Conservation (phyloP, 2,888 invertebrate genomes). For the Endotricha flammealis region DNA sequence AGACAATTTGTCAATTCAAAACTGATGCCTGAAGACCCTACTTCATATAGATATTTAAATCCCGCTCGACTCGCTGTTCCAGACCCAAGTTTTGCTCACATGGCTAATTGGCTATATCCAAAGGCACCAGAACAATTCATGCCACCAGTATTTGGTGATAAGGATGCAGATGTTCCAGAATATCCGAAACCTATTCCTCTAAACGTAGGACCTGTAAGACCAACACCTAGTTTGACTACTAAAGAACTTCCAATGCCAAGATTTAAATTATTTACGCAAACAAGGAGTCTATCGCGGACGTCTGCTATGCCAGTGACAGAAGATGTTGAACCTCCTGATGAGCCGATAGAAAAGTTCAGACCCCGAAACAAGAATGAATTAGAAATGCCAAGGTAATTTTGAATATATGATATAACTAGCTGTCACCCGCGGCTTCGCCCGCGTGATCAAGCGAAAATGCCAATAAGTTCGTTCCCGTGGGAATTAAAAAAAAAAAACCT, state of each 20-base stretch:
- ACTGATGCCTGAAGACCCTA: conserved; percentile 14
- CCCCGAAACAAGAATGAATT: conserved; percentile 30
- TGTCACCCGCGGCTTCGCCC: too few species aligned
- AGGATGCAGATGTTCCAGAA: background rate
- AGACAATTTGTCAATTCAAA: too few species aligned
- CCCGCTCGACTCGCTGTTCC: conserved; percentile 6
- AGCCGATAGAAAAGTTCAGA: background rate
- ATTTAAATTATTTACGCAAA: too few species aligned
- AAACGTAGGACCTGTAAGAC: background rate
- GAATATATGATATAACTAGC: too few species aligned
- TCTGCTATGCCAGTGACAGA: background rate
- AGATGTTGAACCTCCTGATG: background rate
- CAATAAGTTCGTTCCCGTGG: too few species aligned
- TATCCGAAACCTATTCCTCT: background rate
- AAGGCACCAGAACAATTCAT: background rate
- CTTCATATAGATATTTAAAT: background rate
- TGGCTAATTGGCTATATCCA: background rate
- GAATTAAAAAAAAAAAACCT: too few species aligned
- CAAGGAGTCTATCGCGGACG: too few species aligned
- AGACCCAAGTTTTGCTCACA: background rate
- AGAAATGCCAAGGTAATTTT: conserved; percentile 23
- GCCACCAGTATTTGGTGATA: background rate
- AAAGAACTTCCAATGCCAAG: conserved; percentile 10
- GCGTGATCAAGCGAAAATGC: too few species aligned
- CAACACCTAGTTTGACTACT: background rate